Conservation (phyloP, 1,140 invertebrate species). For the Aphelenchoides fujianensis region DNA sequence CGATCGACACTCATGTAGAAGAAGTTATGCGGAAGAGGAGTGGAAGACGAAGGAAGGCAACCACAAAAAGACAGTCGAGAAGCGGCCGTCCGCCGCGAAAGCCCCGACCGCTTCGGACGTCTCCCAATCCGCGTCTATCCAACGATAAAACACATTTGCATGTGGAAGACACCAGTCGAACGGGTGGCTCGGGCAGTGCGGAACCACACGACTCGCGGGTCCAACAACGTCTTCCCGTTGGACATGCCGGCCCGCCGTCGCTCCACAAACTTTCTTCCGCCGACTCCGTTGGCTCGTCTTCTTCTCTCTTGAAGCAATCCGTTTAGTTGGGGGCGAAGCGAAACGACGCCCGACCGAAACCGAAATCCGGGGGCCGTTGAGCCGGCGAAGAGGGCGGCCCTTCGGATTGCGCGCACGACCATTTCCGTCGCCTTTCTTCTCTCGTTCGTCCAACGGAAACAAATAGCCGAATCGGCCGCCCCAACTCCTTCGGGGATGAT, state of each 20-base stretch:
- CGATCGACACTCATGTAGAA: too few relatives aligned
- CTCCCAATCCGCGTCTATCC: too few relatives aligned
- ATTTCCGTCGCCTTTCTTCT: neutral
- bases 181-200: too few relatives aligned
- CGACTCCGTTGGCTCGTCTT: neutral
- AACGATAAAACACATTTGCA: too few relatives aligned
- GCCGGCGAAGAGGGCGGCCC: neutral
- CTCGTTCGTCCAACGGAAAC: neutral
- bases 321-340: neutral
- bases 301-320: neutral
- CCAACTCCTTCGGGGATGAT: neutral
- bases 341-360: neutral
- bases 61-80: too few relatives aligned
- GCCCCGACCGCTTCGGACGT: too few relatives aligned
- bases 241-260: neutral
- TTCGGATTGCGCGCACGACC: neutral
- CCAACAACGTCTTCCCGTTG: neutral
- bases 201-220: neutral
- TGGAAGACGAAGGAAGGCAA: too few relatives aligned
- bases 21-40: too few relatives aligned
- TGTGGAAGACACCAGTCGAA: too few relatives aligned
- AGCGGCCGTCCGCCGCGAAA: too few relatives aligned
- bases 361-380: neutral
- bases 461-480: neutral
- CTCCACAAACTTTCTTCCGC: neutral